Base-by-base conservation (phyloP, 2,113 vertebrate genomes). In the Spilogale gracilis region DNA sequence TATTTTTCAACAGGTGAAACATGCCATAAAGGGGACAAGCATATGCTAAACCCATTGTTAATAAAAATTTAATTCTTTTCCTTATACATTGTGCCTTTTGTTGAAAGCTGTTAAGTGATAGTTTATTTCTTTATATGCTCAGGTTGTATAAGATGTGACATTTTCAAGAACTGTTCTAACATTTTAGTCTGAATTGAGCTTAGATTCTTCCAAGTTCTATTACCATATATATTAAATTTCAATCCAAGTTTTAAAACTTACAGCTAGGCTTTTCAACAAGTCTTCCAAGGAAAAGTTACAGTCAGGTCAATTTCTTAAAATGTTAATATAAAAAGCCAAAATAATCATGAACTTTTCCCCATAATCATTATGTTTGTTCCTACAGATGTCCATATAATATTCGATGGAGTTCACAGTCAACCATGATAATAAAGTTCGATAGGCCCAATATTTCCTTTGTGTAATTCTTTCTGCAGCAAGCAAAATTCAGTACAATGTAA, bases 191-290 rank as follows among this genome's bases (percentile, higher is more conserved):
- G 27, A 84, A 84, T 81, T 93, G 54, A 91, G 21, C 30, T 91
- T 96, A 9, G 20, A 73, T 67, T 93, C 25, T 69, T 93, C 71
- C 45, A 63, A 56, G 4, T 91, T 43, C 48, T 93, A 23, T 84
- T 93, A 79, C 56, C 69, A 84, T 96, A 74, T 80, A 88, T 12
- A 87, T 80, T 84, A 74, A 89, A 10, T 93, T 96, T 88, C 80
- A 79, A 50, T 58, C 16, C 56, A 84, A 87, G 32, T 79, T 94
- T 93, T 96, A 80, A 93, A 92, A 93, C 3, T 65, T 92, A 73
- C 12, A 80, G 87, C 58, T 76, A 61, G 32, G 18, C 52, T 85
- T 96, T 96, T 30, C 80, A 80, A 12, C 4, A 96, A 95, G 23
- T n/a, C 78, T 83, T 85, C 79, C 74, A 91, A 92, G 83, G 60